These are phyloP conservation scores for Synchiropus splendidus DNA, from an alignment of 2,113 vertebrate species.

Conservation along the genomic window DNA sequence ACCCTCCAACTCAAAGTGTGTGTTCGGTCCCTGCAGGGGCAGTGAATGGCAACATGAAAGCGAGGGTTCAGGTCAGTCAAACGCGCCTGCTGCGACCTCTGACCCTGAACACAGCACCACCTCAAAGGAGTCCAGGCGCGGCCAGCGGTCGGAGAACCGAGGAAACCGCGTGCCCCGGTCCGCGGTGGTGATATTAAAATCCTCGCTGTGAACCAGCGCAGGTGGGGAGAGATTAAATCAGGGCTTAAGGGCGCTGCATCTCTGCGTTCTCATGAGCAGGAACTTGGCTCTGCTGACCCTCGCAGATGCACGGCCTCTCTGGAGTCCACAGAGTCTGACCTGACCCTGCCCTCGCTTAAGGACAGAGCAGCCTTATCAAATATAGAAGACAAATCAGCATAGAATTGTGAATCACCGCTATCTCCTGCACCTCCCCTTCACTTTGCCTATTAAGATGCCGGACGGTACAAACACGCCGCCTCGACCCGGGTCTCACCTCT, in stretches of 20 bases:
- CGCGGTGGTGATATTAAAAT: constrained; percentile 17
- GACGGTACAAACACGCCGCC: constrained; percentile 40
- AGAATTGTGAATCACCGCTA: constrained; percentile 38
- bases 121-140: constrained; percentile 50
- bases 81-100: constrained; percentile 45
- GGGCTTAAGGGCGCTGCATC: constrained; percentile 5
- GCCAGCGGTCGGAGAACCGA: constrained; percentile 38
- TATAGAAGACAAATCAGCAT: constrained; percentile 23
- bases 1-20: neutral
- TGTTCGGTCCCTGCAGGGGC: constrained; percentile 31
- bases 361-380: too few relatives aligned
- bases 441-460: constrained; percentile 45
- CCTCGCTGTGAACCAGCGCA: neutral
- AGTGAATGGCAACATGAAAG: constrained; percentile 55
- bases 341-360: constrained; percentile 9
- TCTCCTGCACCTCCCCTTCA: constrained; percentile 40
- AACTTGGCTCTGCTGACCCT: too few relatives aligned
- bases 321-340: constrained; percentile 4
- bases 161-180: constrained; percentile 39
- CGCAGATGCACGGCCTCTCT: too few relatives aligned
- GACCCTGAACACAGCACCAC: constrained; percentile 36
- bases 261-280: too few relatives aligned
- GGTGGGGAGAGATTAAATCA: constrained; percentile 1
- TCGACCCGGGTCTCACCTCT: constrained; percentile 50
- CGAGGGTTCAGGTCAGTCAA: constrained; percentile 51